Evolutionary conservation across 2,113 vertebrate species (phyloP).

Genomic region (Rousettus leschenaultii): DNA sequence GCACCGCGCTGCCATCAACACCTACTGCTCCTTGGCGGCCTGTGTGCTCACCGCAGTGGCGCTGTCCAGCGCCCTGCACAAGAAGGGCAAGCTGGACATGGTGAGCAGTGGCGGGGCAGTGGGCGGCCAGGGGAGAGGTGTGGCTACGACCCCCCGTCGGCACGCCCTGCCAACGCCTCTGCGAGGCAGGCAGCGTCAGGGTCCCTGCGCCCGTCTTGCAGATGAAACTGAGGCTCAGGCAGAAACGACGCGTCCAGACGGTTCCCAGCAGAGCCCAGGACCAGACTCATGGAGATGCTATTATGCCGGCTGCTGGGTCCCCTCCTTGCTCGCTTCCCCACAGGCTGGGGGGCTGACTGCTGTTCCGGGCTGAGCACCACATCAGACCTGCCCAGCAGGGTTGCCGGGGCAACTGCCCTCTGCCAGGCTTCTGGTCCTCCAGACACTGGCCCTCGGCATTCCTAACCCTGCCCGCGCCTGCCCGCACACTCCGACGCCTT

Average conservation of each 20-base stretch:
- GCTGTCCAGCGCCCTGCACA: constrained; percentile 91
- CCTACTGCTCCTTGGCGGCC: constrained; percentile 90
- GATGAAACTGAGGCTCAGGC: neutral
- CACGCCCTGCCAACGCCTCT: neutral
- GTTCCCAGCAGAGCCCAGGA: neutral
- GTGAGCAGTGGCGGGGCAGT: constrained; percentile 75
- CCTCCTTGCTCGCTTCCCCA: neutral
- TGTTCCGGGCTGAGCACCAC: neutral
- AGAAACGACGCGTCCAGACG: no score
- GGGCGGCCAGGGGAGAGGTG: rapidly evolving
- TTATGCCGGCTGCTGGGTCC: neutral
- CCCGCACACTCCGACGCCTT: neutral
- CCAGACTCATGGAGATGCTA: neutral
- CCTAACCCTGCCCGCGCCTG: neutral
- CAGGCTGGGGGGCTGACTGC: neutral
- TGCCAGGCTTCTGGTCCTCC: neutral
- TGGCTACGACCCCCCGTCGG: neutral
- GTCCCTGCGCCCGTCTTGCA: neutral
- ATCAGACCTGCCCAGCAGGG: neutral
- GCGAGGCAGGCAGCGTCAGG: neutral
- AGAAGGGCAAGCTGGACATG: constrained; percentile 95
- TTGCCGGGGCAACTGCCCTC: neutral
- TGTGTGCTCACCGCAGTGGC: constrained; percentile 90
- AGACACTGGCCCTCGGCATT: neutral
- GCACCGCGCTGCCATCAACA: constrained; percentile 94